Conservation (phyloP, 35 echinoderm and acorn worm genomes). For the Hemicentrotus pulcherrimus region DNA sequence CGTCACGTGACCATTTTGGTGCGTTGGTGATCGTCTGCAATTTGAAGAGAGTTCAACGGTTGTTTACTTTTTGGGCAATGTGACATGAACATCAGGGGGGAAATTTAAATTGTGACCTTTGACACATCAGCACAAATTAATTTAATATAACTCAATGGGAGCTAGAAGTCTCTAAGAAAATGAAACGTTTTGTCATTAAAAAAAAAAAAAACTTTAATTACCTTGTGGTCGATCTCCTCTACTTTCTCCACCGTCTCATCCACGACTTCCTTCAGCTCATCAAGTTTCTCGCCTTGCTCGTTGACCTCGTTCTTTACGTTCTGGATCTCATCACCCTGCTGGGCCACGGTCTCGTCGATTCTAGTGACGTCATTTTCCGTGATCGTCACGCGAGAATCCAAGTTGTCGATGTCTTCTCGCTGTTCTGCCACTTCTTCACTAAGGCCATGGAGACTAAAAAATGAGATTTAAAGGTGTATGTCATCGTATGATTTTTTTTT, state of each 20-base stretch:
- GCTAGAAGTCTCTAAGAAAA: background rate
- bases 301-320: slow-evolving; percentile 84
- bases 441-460: slow-evolving; percentile 62
- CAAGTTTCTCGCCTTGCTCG: slow-evolving; percentile 79
- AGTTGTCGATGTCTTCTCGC: slow-evolving; percentile 72
- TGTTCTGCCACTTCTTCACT: slow-evolving; percentile 72
- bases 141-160: background rate
- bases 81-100: background rate
- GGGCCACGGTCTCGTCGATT: slow-evolving; percentile 70
- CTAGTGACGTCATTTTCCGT: slow-evolving; percentile 66
- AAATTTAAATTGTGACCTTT: background rate
- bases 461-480: background rate
- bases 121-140: background rate
- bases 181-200: background rate
- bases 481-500: background rate
- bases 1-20: slow-evolving; percentile 95
- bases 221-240: slow-evolving; percentile 95
- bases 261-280: slow-evolving; percentile 80
- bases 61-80: background rate
- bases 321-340: slow-evolving; percentile 83
- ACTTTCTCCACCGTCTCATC: slow-evolving; percentile 87
- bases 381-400: slow-evolving; percentile 74
- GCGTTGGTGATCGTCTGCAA: slow-evolving; percentile 91
- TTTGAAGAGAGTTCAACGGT: background rate
- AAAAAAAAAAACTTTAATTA: slow-evolving; percentile 41